Base-by-base conservation (phyloP, 2,797 vertebrate genomes). In the Pseudomugil tenellus region DNA sequence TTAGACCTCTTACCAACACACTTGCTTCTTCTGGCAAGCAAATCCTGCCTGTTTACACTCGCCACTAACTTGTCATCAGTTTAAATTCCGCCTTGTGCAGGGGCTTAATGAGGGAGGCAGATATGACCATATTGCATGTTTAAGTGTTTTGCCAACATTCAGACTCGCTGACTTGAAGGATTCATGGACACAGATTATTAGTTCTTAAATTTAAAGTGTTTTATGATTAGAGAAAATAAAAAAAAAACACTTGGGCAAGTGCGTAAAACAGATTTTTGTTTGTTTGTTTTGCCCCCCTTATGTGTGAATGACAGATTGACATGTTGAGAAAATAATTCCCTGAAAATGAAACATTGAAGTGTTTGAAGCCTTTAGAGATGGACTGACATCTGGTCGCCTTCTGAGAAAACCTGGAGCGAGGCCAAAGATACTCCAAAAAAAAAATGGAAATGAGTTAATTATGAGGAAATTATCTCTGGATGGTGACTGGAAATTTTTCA, bases 331-430 rank as follows among this genome's bases (percentile, higher is more conserved):
- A 62, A 77, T 75, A 75, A 57, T 77, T 67, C 19, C 21, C 41
- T 68, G 63, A 79, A 80, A 84, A 85, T 64, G 7, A 76, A 80
- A 83, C 61, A 70, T 57, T 68, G 37, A 77, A 79, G 87, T 79
- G 79, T 84, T 62, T 60, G 59, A 72, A 83, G 82, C 89, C 77
- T 91, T 92, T 82, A 60, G 86, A 92, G 91, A 89, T 84, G 73
- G 75, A 31, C 84, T 67, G 87, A 93, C 92, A 93, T 93, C 92
- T 94, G 93, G 82, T 91, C 80, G 39, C 90, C 92, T 92, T 94
- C 89, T 91, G 91, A 94, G 52, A 65, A 52, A 87, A 62, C 25
- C 88, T 92, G 92, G 92, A 92, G 63, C 56, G 35, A 86, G 73
- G 85, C 90, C 91, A 93, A 71, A 58, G 39, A 82, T 62, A 62